Percentiles rank a stretch among this genome's conserved stretches.
These are phyloP conservation scores for Chloromyia formosa DNA, from an alignment of 2,888 invertebrate genomes.

Conservation along the genomic window DNA sequence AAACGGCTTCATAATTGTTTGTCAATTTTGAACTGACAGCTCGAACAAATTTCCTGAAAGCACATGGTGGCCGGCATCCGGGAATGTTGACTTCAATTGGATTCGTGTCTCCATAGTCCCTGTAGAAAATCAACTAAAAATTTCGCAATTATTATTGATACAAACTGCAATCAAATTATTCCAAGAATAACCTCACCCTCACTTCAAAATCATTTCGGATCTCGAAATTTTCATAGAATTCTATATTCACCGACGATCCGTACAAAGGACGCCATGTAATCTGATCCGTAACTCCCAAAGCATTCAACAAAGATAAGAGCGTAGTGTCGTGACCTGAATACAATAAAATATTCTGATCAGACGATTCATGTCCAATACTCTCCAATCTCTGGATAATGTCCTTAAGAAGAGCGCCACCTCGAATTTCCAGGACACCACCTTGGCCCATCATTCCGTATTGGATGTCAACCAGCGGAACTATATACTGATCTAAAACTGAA, in stretches of 20 bases:
- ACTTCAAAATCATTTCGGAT: constrained; percentile 60
- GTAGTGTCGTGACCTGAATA: constrained; percentile 83
- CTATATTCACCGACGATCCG: constrained; percentile 74
- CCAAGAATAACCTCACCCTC: constrained; percentile 63
- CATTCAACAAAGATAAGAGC: constrained; percentile 73
- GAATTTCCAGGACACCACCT: constrained; percentile 70
- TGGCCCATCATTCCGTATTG: constrained; percentile 63
- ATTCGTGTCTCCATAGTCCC: neutral
- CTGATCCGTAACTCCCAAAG: constrained; percentile 71
- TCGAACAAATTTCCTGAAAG: neutral
- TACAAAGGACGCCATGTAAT: constrained; percentile 71
- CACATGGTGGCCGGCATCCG: neutral
- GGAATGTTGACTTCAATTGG: neutral
- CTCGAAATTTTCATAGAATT: constrained; percentile 68
- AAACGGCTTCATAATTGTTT: neutral
- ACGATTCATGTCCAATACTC: constrained; percentile 55
- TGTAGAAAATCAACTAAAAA: neutral
- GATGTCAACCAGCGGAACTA: neutral
- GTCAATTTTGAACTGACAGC: no score
- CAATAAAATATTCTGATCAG: constrained; percentile 65
- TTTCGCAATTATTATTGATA: constrained; percentile 2
- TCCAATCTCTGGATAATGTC: constrained; percentile 69
- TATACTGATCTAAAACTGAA: constrained; percentile 67
- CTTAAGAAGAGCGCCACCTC: constrained; percentile 74
- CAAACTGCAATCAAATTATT: neutral